A percentile compares a stretch with the other conserved stretches of the same genome.
Evolutionary conservation across 2,888 invertebrate genomes (phyloP).

Genomic region (Agrochola lota): DNA sequence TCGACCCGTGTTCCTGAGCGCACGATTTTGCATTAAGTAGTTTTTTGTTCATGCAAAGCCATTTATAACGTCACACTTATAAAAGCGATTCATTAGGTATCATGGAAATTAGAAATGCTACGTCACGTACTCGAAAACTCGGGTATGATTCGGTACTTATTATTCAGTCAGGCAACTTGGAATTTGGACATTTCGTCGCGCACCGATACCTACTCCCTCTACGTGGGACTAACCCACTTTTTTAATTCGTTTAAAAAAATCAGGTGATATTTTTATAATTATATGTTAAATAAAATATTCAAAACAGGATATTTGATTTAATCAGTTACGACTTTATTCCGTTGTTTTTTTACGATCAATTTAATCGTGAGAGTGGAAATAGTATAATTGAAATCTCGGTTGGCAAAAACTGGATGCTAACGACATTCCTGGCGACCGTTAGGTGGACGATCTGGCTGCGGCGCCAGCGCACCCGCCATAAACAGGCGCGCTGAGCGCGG

Average conservation of each 20-base stretch:
- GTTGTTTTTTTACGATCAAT: constrained; percentile 76
- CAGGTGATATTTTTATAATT: constrained; percentile 59
- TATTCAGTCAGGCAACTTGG: constrained; percentile 75
- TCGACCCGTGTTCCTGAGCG: constrained; percentile 86
- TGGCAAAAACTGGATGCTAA: constrained; percentile 84
- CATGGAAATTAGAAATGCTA: constrained; percentile 79
- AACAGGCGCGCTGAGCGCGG: constrained; percentile 69
- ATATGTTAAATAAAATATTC: constrained; percentile 55
- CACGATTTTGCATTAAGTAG: constrained; percentile 89
- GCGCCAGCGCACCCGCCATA: constrained; percentile 71
- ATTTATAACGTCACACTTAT: constrained; percentile 85
- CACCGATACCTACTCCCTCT: constrained; percentile 64
- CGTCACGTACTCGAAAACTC: constrained; percentile 74
- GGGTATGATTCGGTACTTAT: constrained; percentile 75
- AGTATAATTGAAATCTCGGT: constrained; percentile 80
- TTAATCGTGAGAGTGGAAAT: constrained; percentile 77
- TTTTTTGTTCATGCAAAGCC: constrained; percentile 86
- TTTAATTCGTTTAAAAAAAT: constrained; percentile 59
- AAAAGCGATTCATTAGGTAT: constrained; percentile 82
- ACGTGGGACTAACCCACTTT: constrained; percentile 75
- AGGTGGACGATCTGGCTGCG: constrained; percentile 80
- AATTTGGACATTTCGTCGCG: constrained; percentile 73
- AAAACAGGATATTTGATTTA: constrained; percentile 59
- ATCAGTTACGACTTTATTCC: constrained; percentile 72
- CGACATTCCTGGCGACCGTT: constrained; percentile 88